Evolutionary conservation across 2,113 vertebrate species (phyloP), one percentile per base, ranked within the genome.

Genomic region (Orientallactaga bullata): DNA sequence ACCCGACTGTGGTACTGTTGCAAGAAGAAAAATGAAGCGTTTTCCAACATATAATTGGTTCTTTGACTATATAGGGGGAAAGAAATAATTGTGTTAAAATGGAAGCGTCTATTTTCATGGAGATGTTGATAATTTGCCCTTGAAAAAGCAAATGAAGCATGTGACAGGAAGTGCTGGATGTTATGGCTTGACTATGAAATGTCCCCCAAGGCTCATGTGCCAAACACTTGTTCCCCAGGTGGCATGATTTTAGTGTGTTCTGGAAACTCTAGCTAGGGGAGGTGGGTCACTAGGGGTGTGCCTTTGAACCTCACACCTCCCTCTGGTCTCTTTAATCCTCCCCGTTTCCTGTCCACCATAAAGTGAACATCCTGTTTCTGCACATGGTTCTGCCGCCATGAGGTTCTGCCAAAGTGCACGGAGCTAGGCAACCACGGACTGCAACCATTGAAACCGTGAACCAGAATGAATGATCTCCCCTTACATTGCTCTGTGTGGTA

Each of bases 1-100:
- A 51, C 10, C 10, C 85, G 65, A 13, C 7, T 24, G 3, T n/a
- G 28, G 10, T 37, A 32, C 60, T 26, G 17, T 16, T 26, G 3
- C 65, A 37, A 60, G 66, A 88, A 88, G n/a, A 90, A 82, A 92
- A 90, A 90, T 13, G 47, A 80, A n/a, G 21, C 26, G 81, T 95
- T 94, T 74, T 28, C 82, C 84, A 85, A 30, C 39, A 10, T 61
- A 11, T 60, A 77, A 74, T 76, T 42, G 42, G 7, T 66, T 85
- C 32, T 76, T 18, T 24, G 30, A 35, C 32, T 93, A n/a, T 16
- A 35, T 63, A 74, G 76, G 60, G 93, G 92, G 23, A 89, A 94
- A 92, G 20, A 88, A 74, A 83, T 89, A 37, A 76, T 72, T 77
- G 24, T 73, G 24, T 73, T 88, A 77, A 20, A 74, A 92, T 88